Evolutionary conservation across 2,888 invertebrate species (phyloP), one percentile per base, ranked within the genome.

Genomic region (Perdita meconis): DNA sequence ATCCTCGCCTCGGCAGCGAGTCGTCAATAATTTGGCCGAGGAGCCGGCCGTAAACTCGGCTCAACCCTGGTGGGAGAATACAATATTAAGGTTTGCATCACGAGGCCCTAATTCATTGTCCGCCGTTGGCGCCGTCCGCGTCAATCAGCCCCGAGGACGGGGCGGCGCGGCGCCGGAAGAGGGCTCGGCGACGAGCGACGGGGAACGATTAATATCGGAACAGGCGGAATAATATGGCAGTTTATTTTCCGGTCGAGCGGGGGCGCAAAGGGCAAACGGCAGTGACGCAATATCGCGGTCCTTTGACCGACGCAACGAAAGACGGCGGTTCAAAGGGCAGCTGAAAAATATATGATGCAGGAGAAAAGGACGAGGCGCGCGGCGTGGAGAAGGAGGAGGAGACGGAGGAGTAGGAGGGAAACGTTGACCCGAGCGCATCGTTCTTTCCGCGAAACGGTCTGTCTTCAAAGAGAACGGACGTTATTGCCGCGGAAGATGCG

Each of bases 261-360:
- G 16, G 22, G 16, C 2, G 60, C 26, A 56, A 50, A 40, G 61
- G 47, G 19, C 47, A 42, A 50, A 42, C n/a, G 6, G 44, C 70
- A 65, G 63, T 78, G 66, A 66, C 69, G 69, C 59, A 77, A 65
- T 68, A 61, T 57, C 59, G 38, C 42, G 60, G 16, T 24, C 47
- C 53, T 60, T 67, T 66, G 66, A 66, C 40, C 19, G 60, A 13
- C 38, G 26, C 22, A 8, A 42, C 30, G 30, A 53, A 24, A 38
- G 22, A 61, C 51, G 22, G 22, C 13, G 36, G 26, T 13, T 40
- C 56, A 40, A 69, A 56, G 16, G 36, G 42, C 42, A 24, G 6
- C 36, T 70, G 57, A 71, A 65, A 74, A 67, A 73, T 73, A 47
- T 53, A 67, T 10, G 38, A 12, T 1, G 36, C 3, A 8, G 19